Evolutionary conservation across 2,888 invertebrate species (phyloP).

Genomic region (Diarsia mendica): DNA sequence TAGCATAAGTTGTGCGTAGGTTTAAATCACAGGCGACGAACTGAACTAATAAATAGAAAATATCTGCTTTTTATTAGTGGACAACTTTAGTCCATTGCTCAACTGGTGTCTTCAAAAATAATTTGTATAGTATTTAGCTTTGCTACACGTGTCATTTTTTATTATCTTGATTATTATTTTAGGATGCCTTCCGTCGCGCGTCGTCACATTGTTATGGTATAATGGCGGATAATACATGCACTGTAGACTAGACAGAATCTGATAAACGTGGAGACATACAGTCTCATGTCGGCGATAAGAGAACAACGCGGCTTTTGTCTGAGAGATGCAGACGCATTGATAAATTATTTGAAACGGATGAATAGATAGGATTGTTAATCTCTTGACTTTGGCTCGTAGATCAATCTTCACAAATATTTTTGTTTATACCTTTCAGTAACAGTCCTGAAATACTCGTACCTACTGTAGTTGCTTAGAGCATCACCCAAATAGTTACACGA

Average conservation of each 20-base stretch:
- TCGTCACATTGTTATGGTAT: constrained; percentile 25
- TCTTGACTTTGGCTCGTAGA: constrained; percentile 2
- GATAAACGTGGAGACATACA: constrained; percentile 61
- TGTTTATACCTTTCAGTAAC: not conserved
- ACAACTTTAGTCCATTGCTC: not conserved
- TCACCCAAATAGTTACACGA: not conserved
- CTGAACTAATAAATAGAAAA: constrained; percentile 35
- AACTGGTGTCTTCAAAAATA: constrained; percentile 22
- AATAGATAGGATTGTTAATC: constrained; percentile 22
- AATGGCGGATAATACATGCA: constrained; percentile 55
- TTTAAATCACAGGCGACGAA: constrained; percentile 38
- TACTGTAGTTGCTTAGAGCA: not conserved
- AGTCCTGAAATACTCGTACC: not conserved
- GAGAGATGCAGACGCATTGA: constrained; percentile 48
- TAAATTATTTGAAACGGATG: constrained; percentile 46
- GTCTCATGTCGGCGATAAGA: constrained; percentile 57
- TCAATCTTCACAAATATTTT: constrained; percentile 4
- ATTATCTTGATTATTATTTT: constrained; percentile 48
- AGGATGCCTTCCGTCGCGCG: constrained; percentile 23
- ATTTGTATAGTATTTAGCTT: constrained; percentile 16
- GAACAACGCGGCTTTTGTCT: constrained; percentile 55
- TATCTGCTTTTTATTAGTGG: constrained; percentile 10
- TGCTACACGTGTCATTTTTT: constrained; percentile 39
- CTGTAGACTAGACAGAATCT: constrained; percentile 49
- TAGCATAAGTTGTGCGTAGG: constrained; percentile 24